Conservation (phyloP, 2,797 vertebrate genomes). For the Sebastes dallii region DNA sequence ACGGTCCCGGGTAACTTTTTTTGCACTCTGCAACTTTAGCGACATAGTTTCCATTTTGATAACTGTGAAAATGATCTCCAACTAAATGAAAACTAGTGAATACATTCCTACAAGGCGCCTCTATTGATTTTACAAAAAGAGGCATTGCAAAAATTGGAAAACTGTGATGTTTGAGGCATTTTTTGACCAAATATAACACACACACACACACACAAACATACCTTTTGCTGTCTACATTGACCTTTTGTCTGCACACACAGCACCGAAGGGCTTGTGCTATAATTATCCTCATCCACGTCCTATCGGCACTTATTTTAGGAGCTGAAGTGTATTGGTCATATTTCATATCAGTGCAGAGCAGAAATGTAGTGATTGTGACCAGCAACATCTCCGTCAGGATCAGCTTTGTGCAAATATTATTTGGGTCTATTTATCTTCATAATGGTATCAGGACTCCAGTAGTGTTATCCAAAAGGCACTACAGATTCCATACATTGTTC, state of each 20-base stretch:
- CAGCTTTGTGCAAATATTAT: neutral
- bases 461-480: neutral
- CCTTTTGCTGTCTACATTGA: constrained; percentile 27
- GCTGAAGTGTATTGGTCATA: neutral
- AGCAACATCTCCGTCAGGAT: neutral
- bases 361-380: neutral
- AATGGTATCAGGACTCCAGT: neutral
- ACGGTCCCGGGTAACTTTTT: neutral
- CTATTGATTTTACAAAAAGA: neutral
- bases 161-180: too few relatives aligned
- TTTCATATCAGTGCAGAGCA: constrained; percentile 3
- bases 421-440: neutral
- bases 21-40: neutral
- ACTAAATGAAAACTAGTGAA: neutral
- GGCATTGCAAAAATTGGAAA: too few relatives aligned
- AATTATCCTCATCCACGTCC: constrained; percentile 36
- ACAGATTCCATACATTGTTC: neutral
- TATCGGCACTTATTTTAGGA: neutral
- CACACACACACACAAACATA: neutral
- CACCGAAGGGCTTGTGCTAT: constrained; percentile 27
- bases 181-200: neutral
- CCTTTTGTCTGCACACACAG: constrained; percentile 45
- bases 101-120: neutral
- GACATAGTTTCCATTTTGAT: neutral
- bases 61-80: neutral